Evolutionary conservation across 2,888 invertebrate species (phyloP), one percentile per base, ranked within the genome.

Genomic region (Ryuthela nishihirai): DNA sequence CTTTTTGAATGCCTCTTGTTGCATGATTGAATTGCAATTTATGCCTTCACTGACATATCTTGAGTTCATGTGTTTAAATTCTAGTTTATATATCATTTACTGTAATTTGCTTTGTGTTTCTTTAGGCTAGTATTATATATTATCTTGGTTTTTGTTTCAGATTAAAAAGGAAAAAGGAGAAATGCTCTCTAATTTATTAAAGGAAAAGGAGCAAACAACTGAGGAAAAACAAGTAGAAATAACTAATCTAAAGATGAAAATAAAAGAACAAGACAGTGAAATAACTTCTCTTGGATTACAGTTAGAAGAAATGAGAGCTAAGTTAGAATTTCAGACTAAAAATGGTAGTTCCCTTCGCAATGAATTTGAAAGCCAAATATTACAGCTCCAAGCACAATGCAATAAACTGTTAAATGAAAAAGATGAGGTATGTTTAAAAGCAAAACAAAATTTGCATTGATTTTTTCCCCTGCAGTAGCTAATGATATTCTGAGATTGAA

Each of bases 381-480:
- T 26, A 4, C 6, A 32, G 12, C 1, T 25, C 4, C 35, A 25
- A 40, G 45, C 35, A 23, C 18, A 45, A 18, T 34, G 35, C 15
- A 18, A 44, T 10, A 12, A 17, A 12, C 25, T 24, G 18, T 23
- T 49, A 4, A 40, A 44, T 40, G 26, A 49, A 24, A 55, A 55
- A 39, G 50, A 45, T 12, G 26, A 46, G 38, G 54, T 54, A 48
- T 20, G 15, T 9, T 7, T 15, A 6, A n/a, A n/a, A n/a, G n/a
- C n/a, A n/a, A n/a, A n/a, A n/a, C n/a, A n/a, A n/a, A n/a, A n/a
- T n/a, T n/a, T n/a, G n/a, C n/a, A n/a, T n/a, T n/a, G n/a, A n/a
- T n/a, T n/a, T n/a, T n/a, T n/a, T n/a, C n/a, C n/a, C n/a, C n/a
- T n/a, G n/a, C n/a, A n/a, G n/a, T n/a, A n/a, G n/a, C n/a, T n/a